These are phyloP conservation scores for Platycheirus albimanus DNA, from an alignment of 2,888 invertebrate genomes.

Conservation along the genomic window DNA sequence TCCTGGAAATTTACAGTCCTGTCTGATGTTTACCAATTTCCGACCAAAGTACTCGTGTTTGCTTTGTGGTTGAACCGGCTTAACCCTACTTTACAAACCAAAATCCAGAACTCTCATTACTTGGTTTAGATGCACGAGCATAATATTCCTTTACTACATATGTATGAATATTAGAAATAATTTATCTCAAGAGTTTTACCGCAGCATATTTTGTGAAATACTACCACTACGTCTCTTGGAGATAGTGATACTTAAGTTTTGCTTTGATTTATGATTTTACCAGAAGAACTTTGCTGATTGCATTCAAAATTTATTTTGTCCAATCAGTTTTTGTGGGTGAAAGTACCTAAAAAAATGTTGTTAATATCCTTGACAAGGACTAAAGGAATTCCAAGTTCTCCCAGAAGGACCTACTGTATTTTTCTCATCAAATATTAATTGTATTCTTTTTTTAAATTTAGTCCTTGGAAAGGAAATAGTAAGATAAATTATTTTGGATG, in stretches of 20 bases:
- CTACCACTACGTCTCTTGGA: not conserved
- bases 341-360: not conserved
- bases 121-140: slow-evolving; percentile 7
- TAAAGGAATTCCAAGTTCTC: not conserved
- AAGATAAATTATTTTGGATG: not conserved
- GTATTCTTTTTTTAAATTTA: not conserved
- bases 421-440: not conserved
- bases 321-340: not conserved
- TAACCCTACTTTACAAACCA: slow-evolving; percentile 25
- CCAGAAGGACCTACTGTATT: not conserved
- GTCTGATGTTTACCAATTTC: slow-evolving; percentile 4
- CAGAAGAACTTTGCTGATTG: slow-evolving; percentile 29
- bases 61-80: slow-evolving; percentile 21
- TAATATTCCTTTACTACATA: slow-evolving; percentile 2
- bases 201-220: not conserved
- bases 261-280: slow-evolving; percentile 39
- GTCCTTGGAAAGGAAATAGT: not conserved
- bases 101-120: slow-evolving; percentile 17
- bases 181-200: not conserved
- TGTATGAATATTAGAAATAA: no score
- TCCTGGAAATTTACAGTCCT: not conserved
- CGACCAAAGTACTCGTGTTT: slow-evolving; percentile 19
- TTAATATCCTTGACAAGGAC: not conserved
- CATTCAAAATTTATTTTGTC: slow-evolving; percentile 37
- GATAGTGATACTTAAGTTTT: not conserved